Conservation (phyloP, 2,888 invertebrate species). For the Oxytorus armatus region DNA sequence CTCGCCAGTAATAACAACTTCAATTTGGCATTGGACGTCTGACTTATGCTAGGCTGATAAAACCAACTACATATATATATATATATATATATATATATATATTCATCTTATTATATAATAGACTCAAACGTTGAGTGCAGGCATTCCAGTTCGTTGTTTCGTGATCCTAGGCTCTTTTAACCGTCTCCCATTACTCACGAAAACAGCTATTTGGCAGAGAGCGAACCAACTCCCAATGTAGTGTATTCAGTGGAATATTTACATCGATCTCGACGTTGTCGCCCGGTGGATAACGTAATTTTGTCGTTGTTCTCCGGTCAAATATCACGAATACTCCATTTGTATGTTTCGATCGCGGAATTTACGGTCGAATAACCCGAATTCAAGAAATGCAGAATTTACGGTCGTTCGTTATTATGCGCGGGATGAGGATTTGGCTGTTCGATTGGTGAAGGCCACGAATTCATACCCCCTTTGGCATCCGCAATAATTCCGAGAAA, state of each 20-base stretch:
- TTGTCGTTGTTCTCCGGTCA: slow-evolving; percentile 10
- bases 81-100: slow-evolving; percentile 4
- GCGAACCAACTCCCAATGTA: slow-evolving; percentile 25
- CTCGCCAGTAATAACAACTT: slow-evolving; percentile 66
- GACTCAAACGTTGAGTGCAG: slow-evolving; percentile 33
- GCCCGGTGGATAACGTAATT: neutral
- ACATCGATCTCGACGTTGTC: slow-evolving; percentile 10
- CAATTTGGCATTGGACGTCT: slow-evolving; percentile 70
- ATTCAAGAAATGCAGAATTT: neutral
- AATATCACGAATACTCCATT: slow-evolving; percentile 4
- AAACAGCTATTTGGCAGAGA: slow-evolving; percentile 62
- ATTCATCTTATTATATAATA: slow-evolving; percentile 13
- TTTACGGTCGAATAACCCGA: neutral
- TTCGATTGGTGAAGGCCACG: neutral
- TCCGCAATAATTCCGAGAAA: too few relatives aligned
- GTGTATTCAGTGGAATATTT: slow-evolving; percentile 24
- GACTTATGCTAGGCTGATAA: slow-evolving; percentile 61
- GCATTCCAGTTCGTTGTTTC: slow-evolving; percentile 38
- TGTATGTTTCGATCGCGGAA: neutral
- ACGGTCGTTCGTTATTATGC: neutral
- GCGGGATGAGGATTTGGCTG: neutral
- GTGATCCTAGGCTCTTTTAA: slow-evolving; percentile 11
- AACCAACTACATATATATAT: slow-evolving; percentile 19
- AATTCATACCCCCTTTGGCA: neutral
- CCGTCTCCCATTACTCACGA: slow-evolving; percentile 29